Evolutionary conservation across 1,140 invertebrate genomes (phyloP), one percentile per base, ranked within the genome.

Genomic region (Drosophila arizonae): DNA sequence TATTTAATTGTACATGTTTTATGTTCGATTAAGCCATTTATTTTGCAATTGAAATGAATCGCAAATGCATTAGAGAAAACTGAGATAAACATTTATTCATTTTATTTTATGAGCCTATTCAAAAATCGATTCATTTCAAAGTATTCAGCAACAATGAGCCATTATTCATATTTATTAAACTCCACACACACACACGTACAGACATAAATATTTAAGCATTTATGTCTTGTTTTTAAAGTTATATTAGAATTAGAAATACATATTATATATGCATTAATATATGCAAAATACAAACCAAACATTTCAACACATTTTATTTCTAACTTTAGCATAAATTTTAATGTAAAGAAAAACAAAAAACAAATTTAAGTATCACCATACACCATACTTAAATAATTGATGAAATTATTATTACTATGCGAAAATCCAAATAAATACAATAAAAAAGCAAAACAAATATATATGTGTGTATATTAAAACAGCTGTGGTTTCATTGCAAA

Each of bases 391-490:
- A 80, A 84, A 84, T 84, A 69, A 85, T 76, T 73, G 24, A 51
- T 58, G 24, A 82, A 77, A 72, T 79, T 87, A 87, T 88, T 77
- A 87, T 79, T 82, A 87, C 76, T 81, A 87, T 86, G 82, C 82
- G 57, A 87, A 78, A 87, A 87, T 87, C 82, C 79, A 86, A 79
- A 86, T 86, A 86, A 86, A 86, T 86, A 81, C 41, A 45, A 84
- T 55, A 72, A 74, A 76, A 73, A 56, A 63, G 52, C 52, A 57
- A 52, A 48, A 43, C 1, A 52, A 10, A 51, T 33, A 33, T 15
- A 30, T 52, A 17, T 36, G 13, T 30, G 13, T 52, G n/a, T 28
- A 36, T 28, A 51, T 15, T 15, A 28, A 28, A 28, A 15, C 0
- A 11, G 11, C 0, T 26, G 21, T 48, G 11, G 46, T 48, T 48